phyloP scores from a whole-genome alignment of 2,888 invertebrate species.

The Calliscelio sp. region DNA sequence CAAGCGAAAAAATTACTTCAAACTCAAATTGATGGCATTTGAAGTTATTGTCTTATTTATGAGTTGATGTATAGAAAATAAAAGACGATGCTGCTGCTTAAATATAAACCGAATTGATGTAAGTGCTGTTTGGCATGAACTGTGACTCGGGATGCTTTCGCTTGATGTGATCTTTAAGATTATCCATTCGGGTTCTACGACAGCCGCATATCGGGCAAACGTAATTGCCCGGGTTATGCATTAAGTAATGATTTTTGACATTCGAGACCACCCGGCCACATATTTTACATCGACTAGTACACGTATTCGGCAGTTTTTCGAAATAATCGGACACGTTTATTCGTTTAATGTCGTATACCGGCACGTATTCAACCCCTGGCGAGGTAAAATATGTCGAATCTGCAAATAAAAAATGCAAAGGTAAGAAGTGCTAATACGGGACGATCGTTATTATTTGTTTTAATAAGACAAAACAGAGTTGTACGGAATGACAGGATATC shows the following conservation, averaged over 20 bases:
- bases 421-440: slow-evolving; percentile 62
- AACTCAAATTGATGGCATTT: too few relatives aligned
- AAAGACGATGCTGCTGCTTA: too few relatives aligned
- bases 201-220: slow-evolving; percentile 83
- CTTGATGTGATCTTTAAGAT: slow-evolving; percentile 82
- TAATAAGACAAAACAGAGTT: too few relatives aligned
- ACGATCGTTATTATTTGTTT: slow-evolving; percentile 1
- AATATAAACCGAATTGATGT: slow-evolving; percentile 52
- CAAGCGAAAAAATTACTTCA: too few relatives aligned
- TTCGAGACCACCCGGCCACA: slow-evolving; percentile 84
- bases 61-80: too few relatives aligned
- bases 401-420: slow-evolving; percentile 80
- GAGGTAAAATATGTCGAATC: slow-evolving; percentile 81
- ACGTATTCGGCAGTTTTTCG: slow-evolving; percentile 79
- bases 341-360: slow-evolving; percentile 79
- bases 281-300: slow-evolving; percentile 81
- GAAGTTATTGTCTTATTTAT: too few relatives aligned
- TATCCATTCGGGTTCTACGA: slow-evolving; percentile 81
- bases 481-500: too few relatives aligned
- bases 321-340: slow-evolving; percentile 80
- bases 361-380: slow-evolving; percentile 79
- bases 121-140: slow-evolving; percentile 62
- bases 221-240: slow-evolving; percentile 82
- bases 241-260: slow-evolving; percentile 82
- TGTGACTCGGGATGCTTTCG: slow-evolving; percentile 80